phyloP scores from a whole-genome alignment of 2,888 invertebrate genomes.

The Cetonia aurata region DNA sequence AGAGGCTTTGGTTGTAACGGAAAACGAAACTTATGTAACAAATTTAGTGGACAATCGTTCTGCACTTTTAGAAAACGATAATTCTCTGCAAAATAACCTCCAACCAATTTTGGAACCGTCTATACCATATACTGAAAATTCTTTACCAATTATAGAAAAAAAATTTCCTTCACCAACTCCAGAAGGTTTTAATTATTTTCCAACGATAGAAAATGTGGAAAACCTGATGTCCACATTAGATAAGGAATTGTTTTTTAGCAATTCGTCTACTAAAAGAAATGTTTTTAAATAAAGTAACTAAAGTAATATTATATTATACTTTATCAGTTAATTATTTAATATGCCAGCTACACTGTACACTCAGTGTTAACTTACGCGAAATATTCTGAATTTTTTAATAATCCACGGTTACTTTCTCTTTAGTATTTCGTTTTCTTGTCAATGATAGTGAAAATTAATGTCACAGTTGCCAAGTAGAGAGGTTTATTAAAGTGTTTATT shows the following conservation, averaged over 20 bases:
- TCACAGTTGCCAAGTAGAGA: too few relatives aligned
- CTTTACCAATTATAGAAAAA: not conserved
- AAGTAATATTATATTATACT: too few relatives aligned
- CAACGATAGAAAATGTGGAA: not conserved
- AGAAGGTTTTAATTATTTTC: not conserved
- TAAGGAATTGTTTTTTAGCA: not conserved
- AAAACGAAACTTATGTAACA: not conserved
- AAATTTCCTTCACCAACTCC: not conserved
- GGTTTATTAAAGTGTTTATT: too few relatives aligned
- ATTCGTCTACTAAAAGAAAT: too few relatives aligned
- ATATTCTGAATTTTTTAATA: too few relatives aligned
- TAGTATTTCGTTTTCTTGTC: too few relatives aligned
- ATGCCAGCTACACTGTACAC: too few relatives aligned
- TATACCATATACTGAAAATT: not conserved
- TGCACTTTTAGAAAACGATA: not conserved
- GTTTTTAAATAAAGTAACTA: too few relatives aligned
- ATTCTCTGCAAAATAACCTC: not conserved
- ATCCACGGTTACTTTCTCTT: too few relatives aligned
- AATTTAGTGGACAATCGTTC: not conserved
- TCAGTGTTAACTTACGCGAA: too few relatives aligned
- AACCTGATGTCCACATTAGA: slow-evolving; percentile 1
- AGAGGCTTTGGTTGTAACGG: not conserved
- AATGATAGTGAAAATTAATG: too few relatives aligned
- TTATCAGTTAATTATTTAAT: too few relatives aligned
- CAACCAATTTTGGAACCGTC: not conserved